Evolutionary conservation across 1,140 invertebrate species (phyloP), one percentile per base, ranked within the genome.

Genomic region (Olivierus martensii): DNA sequence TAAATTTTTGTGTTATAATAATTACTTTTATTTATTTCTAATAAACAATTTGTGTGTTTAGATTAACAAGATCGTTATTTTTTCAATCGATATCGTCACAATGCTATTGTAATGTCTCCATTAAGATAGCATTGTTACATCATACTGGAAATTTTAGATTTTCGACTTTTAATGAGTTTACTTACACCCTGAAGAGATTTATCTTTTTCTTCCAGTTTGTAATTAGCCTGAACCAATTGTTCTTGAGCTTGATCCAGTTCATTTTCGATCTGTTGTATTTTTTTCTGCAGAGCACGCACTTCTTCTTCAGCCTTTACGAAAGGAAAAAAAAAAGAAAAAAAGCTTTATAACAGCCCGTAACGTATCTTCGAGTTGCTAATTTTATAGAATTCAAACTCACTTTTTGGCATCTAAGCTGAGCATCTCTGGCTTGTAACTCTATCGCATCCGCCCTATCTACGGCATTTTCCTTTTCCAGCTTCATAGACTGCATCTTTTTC

Each of bases 401-500:
- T 79, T 92, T 92, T 71, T 92, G 87, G 57, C 90, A 87, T 63
- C 87, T 79, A 58, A 87, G 80, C 71, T 93, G 90, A 64, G 87
- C 88, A 73, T 97, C 92, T 61, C 86, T 82, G 69, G 90, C 84
- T 71, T 91, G 84, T 71, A 94, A 87, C 71, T 97, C 93, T 67
- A 89, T 83, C 78, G 81, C 74, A 78, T 94, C 83, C 61, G 91
- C 88, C 67, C 87, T 82, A 71, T 97, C 93, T 77, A 93, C 81
- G 66, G 92, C 92, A 73, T 92, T 93, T 73, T 97, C 93, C 80
- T 95, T 97, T 79, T 96, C 93, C 77, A 94, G 78, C 84, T 96
- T 97, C 92, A 97, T 96, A 75, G 88, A 88, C 79, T 95, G 88
- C 93, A 97, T 97, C 79, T 97, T 97, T 84, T 97, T 97, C 84